phyloP scores from a whole-genome alignment of 2,113 vertebrate genomes.

The mouse (Mus musculus) region DNA sequence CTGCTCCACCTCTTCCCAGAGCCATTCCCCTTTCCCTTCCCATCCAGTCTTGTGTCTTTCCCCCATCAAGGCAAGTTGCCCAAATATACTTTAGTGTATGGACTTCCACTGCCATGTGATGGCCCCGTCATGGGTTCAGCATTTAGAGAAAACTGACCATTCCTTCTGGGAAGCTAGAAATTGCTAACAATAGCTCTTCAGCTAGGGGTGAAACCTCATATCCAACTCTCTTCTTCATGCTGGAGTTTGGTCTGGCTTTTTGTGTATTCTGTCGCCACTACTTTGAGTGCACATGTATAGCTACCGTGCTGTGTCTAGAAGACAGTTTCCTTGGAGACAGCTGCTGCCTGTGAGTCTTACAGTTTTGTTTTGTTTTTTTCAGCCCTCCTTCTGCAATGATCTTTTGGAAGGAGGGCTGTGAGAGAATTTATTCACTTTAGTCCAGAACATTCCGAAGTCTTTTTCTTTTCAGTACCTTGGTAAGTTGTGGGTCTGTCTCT shows the following conservation, averaged over 20 bases:
- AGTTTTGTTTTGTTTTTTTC: background rate
- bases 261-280: background rate
- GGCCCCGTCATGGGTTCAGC: background rate
- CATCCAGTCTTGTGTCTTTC: background rate
- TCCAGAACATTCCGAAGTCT: background rate
- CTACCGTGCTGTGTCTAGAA: background rate
- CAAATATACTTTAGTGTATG: background rate
- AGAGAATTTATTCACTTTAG: too few species aligned
- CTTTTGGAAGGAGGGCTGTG: background rate
- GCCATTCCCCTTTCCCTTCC: background rate
- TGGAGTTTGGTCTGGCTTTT: background rate
- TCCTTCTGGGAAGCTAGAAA: background rate
- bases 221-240: background rate
- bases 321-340: background rate
- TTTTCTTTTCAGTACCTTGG: background rate
- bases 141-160: background rate
- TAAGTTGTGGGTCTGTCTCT: background rate
- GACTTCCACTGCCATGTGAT: background rate
- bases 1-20: background rate
- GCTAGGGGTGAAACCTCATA: background rate
- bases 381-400: background rate
- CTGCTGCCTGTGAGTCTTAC: background rate
- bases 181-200: background rate
- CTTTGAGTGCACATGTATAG: background rate
- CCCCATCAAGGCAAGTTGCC: background rate